Conservation (phyloP, 2,113 vertebrate genomes). For the Limnothrissa miodon region DNA sequence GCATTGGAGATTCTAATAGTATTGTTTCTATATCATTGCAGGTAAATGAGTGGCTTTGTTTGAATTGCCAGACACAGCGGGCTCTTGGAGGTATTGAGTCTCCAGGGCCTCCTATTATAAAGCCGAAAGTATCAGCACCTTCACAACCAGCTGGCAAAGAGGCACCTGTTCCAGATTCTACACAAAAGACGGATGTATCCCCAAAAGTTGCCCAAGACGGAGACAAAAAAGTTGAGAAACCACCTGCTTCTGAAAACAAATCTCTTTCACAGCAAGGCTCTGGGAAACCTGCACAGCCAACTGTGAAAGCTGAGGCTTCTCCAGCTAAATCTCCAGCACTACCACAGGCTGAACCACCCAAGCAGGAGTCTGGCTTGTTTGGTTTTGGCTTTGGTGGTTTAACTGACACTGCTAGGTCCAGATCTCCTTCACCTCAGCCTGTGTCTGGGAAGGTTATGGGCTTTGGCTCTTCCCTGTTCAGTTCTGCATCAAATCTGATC, state of each 20-base stretch:
- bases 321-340: constrained; percentile 55
- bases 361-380: constrained; percentile 71
- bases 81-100: constrained; percentile 69
- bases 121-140: constrained; percentile 53
- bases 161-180: constrained; percentile 46
- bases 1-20: background rate
- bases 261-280: constrained; percentile 42
- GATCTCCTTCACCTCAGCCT: constrained; percentile 57
- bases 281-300: constrained; percentile 47
- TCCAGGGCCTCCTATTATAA: constrained; percentile 46
- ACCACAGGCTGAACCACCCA: constrained; percentile 47
- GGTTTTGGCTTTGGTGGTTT: constrained; percentile 66
- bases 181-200: constrained; percentile 22
- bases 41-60: constrained; percentile 84
- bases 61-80: constrained; percentile 85
- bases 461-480: constrained; percentile 66
- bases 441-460: constrained; percentile 72
- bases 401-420: constrained; percentile 46
- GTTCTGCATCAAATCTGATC: constrained; percentile 68
- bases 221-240: constrained; percentile 53
- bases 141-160: constrained; percentile 37
- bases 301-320: constrained; percentile 56
- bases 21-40: constrained; percentile 47
- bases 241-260: constrained; percentile 45
- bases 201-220: constrained; percentile 48